A percentile compares a stretch with the other conserved stretches of the same genome.
These are phyloP conservation scores for Psittacula cyanocephala DNA, from an alignment of 2,113 vertebrate species.

Conservation along the genomic window DNA sequence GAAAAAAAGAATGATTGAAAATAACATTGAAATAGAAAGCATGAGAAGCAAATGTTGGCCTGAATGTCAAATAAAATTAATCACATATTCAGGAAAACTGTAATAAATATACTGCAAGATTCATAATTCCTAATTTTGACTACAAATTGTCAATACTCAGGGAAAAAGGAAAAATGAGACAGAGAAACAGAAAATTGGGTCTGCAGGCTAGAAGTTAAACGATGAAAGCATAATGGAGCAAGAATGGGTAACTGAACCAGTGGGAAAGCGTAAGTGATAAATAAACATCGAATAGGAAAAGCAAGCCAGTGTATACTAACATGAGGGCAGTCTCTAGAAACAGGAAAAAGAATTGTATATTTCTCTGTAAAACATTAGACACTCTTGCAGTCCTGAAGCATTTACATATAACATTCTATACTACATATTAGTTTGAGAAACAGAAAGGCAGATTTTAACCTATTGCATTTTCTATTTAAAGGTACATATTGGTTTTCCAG, in stretches of 20 bases:
- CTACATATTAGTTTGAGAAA: not conserved
- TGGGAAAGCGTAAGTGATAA: not conserved
- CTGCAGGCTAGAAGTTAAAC: not conserved
- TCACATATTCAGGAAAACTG: not conserved
- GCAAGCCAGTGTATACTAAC: not conserved
- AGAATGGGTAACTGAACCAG: not conserved
- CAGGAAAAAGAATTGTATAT: accelerated
- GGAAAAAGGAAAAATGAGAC: not conserved
- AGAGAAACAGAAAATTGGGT: not conserved
- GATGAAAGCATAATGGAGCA: not conserved
- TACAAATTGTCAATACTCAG: not conserved
- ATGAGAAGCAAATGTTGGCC: not conserved
- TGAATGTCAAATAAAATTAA: not conserved
- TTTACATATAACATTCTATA: not conserved
- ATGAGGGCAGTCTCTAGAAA: not conserved
- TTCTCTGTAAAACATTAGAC: not conserved
- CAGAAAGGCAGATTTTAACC: not conserved
- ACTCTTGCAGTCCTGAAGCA: not conserved
- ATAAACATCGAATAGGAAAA: not conserved
- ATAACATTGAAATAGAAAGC: not conserved
- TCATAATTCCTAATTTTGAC: not conserved
- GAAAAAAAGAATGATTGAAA: not conserved
- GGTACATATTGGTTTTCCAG: not conserved
- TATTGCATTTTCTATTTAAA: not conserved
- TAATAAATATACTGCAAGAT: not conserved